These are phyloP conservation scores for Capitulum mitella DNA, from an alignment of 2,888 invertebrate species.

Conservation along the genomic window DNA sequence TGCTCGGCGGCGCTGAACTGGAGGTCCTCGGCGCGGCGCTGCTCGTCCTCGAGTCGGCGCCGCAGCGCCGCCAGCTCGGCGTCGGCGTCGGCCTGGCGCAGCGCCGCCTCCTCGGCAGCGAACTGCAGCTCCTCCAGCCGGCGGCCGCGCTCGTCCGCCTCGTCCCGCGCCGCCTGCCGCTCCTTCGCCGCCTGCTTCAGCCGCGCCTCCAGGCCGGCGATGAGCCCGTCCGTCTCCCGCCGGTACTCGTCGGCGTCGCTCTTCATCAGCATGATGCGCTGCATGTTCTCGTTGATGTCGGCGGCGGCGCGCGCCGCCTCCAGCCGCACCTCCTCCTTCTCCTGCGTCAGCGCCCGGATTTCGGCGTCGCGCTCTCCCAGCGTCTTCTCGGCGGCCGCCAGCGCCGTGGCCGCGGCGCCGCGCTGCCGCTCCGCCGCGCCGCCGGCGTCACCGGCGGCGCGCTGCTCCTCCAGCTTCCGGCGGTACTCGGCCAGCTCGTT, in stretches of 20 bases:
- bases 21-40: slow-evolving; percentile 77
- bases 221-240: background rate
- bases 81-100: background rate
- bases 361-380: background rate
- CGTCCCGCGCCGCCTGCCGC: background rate
- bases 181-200: background rate
- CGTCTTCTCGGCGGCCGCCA: background rate
- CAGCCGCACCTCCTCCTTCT: background rate
- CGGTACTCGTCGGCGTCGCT: background rate
- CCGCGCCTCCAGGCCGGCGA: slow-evolving; percentile 20
- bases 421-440: slow-evolving; percentile 31
- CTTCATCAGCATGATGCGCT: slow-evolving; percentile 22
- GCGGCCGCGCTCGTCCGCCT: background rate
- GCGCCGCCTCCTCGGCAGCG: background rate
- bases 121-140: background rate
- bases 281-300: slow-evolving; percentile 23
- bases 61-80: background rate
- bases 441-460: slow-evolving; percentile 28
- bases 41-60: slow-evolving; percentile 59
- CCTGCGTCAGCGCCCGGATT: background rate
- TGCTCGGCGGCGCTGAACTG: slow-evolving; percentile 88
- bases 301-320: slow-evolving; percentile 20
- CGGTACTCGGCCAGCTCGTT: slow-evolving; percentile 45
- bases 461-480: slow-evolving; percentile 39
- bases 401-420: background rate